Conservation (phyloP, 2,113 vertebrate genomes). For the Grantiella picta region DNA sequence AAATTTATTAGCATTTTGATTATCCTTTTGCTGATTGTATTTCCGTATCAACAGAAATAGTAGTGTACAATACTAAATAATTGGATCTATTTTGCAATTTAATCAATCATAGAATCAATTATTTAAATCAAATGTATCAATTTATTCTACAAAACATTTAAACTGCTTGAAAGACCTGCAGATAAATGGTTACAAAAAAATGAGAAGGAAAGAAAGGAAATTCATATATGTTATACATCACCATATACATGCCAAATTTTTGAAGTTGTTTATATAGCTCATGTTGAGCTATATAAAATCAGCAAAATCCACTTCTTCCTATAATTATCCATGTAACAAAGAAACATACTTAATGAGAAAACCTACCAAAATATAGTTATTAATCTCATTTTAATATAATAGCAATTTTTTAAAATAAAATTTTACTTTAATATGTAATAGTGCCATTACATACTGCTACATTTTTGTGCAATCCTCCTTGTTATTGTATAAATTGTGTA, state of each 20-base stretch:
- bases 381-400: background rate
- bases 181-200: background rate
- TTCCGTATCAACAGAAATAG: background rate
- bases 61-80: background rate
- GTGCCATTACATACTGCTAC: background rate
- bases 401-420: background rate
- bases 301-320: background rate
- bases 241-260: background rate
- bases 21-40: background rate
- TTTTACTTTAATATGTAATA: background rate
- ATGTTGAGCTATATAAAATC: background rate
- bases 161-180: background rate
- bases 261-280: background rate
- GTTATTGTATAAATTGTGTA: background rate
- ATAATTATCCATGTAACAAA: background rate
- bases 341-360: background rate
- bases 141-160: background rate
- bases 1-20: background rate
- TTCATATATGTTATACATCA: background rate
- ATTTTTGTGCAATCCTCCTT: background rate
- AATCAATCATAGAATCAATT: background rate
- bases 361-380: background rate
- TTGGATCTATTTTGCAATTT: background rate
- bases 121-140: background rate
- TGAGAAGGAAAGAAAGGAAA: background rate